Base-by-base conservation (phyloP, 2,888 invertebrate genomes). In the Cephus pulcher region DNA sequence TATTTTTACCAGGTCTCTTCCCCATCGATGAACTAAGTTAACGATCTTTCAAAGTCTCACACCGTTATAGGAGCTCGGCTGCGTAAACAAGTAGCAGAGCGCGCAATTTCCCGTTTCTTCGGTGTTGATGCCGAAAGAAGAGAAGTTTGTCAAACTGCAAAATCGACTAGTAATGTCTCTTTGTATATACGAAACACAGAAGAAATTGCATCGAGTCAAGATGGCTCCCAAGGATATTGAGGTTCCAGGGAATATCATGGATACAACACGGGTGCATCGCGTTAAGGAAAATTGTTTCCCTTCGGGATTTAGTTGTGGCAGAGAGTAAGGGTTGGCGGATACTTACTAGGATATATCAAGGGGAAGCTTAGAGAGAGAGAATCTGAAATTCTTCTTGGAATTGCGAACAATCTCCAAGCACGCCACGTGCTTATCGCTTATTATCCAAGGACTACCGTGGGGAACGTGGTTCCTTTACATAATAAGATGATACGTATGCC, bases 401-500 rank as follows among this genome's bases (percentile, higher is more conserved):
- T 56, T 56, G 56, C 23, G 56, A 56, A 56, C 56, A 56, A 56
- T 56, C 56, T 56, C 56, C 56, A 56, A 23, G 56, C 56, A 56
- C 9, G 56, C 56, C 56, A 56, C 56, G 56, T 56, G 56, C 56
- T 56, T 56, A 56, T 56, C 56, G 56, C 56, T 56, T 56, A 56
- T 56, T 56, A 56, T 23, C 56, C 56, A 56, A 56, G 56, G 56
- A 56, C 56, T 56, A 56, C 56, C 56, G 9, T 56, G 56, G 56
- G 56, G 56, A 56, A 15, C 23, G 56, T 56, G 56, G 56, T 56
- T 77, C 56, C 37, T 77, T 77, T 35, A 69, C 77, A 77, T 77
- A 77, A 77, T 74, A 68, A 74, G 74, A 77, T 74, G 77, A 77
- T 77, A 77, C 77, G 77, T 77, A 77, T 77, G 77, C 77, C 35